These are phyloP conservation scores for Phocides pigmalion DNA, from an alignment of 1,140 invertebrate species.

Conservation along the genomic window DNA sequence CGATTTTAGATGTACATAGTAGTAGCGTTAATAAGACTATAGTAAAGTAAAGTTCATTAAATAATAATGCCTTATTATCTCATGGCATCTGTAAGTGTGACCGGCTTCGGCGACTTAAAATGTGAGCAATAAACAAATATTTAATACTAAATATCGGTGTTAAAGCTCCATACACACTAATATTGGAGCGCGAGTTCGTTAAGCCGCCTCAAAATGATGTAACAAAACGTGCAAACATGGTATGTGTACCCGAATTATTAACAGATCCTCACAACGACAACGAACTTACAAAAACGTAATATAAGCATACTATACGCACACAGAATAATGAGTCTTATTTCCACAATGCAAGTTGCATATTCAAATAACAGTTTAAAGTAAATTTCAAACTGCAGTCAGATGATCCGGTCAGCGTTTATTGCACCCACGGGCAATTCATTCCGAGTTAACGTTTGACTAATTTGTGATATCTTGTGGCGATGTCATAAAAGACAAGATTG, in stretches of 20 bases:
- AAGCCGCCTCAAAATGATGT: slow-evolving; percentile 76
- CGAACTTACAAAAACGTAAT: not conserved
- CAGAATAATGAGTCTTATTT: slow-evolving; percentile 31
- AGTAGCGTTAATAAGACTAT: slow-evolving; percentile 11
- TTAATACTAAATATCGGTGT: slow-evolving; percentile 72
- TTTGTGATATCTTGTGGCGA: slow-evolving; percentile 76
- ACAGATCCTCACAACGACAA: slow-evolving; percentile 64
- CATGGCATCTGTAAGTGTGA: slow-evolving; percentile 64
- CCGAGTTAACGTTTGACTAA: slow-evolving; percentile 80
- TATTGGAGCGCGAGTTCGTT: slow-evolving; percentile 70
- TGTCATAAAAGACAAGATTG: slow-evolving; percentile 55
- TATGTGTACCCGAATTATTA: slow-evolving; percentile 74
- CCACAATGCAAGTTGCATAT: slow-evolving; percentile 15
- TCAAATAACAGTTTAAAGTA: slow-evolving; percentile 3
- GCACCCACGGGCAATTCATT: slow-evolving; percentile 76
- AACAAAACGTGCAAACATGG: slow-evolving; percentile 71
- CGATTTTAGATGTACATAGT: too few relatives aligned
- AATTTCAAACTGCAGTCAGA: slow-evolving; percentile 63
- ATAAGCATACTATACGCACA: not conserved
- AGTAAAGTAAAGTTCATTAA: slow-evolving; percentile 35
- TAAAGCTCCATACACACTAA: slow-evolving; percentile 75
- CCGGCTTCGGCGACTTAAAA: slow-evolving; percentile 60
- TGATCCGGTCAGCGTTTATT: slow-evolving; percentile 73
- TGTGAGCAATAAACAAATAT: slow-evolving; percentile 74
- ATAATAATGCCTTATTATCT: slow-evolving; percentile 50